phyloP scores from a whole-genome alignment of 2,113 vertebrate genomes.

The Hiodon tergisus region DNA sequence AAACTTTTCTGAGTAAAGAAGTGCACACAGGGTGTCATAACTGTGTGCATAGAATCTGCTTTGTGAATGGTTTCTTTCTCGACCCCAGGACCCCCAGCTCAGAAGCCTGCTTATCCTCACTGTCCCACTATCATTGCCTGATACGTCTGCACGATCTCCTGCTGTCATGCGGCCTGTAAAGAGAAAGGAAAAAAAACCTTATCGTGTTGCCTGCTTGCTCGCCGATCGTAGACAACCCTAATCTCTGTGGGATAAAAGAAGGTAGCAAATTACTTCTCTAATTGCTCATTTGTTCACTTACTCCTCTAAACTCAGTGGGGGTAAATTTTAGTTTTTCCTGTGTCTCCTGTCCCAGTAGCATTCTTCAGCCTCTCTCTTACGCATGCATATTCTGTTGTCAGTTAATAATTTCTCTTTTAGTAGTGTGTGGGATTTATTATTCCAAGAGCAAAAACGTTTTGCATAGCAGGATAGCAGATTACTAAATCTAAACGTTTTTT shows the following conservation, averaged over 20 bases:
- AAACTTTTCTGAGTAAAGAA: too few relatives aligned
- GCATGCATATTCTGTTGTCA: too few relatives aligned
- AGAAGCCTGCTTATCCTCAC: conserved; percentile 57
- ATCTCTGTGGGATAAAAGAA: conserved; percentile 58
- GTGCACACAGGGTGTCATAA: too few relatives aligned
- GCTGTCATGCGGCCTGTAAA: conserved; percentile 41
- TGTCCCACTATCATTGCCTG: conserved; percentile 51
- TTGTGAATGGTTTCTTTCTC: conserved; percentile 34
- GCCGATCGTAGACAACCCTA: conserved; percentile 60
- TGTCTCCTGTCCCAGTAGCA: conserved; percentile 19
- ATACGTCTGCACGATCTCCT: conserved; percentile 62
- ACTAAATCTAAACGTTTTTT: background rate
- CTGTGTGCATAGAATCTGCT: background rate
- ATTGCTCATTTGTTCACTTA: conserved; percentile 57
- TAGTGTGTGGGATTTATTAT: too few relatives aligned
- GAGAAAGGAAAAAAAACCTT: conserved; percentile 28
- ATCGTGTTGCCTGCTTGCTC: conserved; percentile 54
- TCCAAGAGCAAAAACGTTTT: background rate
- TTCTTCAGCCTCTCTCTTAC: too few relatives aligned
- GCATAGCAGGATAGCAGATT: too few relatives aligned
- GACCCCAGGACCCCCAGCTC: conserved; percentile 42
- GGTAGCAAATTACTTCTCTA: conserved; percentile 49
- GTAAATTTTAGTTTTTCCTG: conserved; percentile 31
- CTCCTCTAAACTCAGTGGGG: conserved; percentile 43
- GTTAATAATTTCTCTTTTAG: too few relatives aligned